Evolutionary conservation across 2,113 vertebrate species (phyloP), one percentile per base, ranked within the genome.

Genomic region (Heterotis niloticus): DNA sequence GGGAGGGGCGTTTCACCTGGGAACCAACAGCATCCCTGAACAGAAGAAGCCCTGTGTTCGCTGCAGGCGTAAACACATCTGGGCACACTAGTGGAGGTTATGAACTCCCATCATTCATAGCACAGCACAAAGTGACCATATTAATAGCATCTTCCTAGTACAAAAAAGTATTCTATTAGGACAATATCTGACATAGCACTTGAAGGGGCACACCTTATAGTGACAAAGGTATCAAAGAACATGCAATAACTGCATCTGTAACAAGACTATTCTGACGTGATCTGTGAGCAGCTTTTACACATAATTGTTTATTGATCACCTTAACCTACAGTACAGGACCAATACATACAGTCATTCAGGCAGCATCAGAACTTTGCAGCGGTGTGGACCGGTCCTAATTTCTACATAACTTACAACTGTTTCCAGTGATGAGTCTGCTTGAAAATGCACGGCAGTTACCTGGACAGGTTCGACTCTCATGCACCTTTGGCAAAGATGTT

Each of bases 21-120:
- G 7, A 59, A 54, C 51, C 71, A 56, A 56, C 20, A 73, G 71
- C 23, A 56, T 18, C 71, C 71, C 71, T 59, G 54, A 73, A 73
- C 23, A 57, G n/a, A 73, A 51, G 44, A 20, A 72, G 51, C 34
- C 23, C 70, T 18, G 34, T 16, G 68, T 20, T 20, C 44, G 18
- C 59, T 62, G 59, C 59, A 62, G 59, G 13, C 59, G 10, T 62
- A 17, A 62, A 62, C 20, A 20, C 59, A 14, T 62, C 3, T 20
- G 59, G 59, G 13, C 59, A 62, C 20, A 20, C 10, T 1, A 20
- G 2, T 62, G 59, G 20, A 62, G 13, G 59, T 14, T 20, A 62
- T 62, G 59, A 17, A 62, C 59, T 62, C 13, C 59, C 10, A 62
- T 62, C 13, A 62, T 17, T 14, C 59, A 59, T 11, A 59, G 57